These are phyloP conservation scores for Sesamia nonagrioides DNA, from an alignment of 1,140 invertebrate species.

Conservation along the genomic window DNA sequence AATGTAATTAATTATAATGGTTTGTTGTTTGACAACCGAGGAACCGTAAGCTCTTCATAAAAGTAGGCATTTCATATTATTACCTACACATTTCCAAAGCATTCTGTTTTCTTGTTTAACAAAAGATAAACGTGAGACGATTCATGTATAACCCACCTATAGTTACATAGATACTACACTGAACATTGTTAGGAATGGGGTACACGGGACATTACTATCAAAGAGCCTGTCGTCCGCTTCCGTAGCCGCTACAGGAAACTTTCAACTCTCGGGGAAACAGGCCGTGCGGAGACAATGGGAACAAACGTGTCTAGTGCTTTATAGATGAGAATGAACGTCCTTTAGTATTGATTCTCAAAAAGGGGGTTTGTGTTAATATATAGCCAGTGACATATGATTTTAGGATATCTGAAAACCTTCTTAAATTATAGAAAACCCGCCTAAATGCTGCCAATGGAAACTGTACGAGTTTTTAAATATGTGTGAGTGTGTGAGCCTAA, in stretches of 20 bases:
- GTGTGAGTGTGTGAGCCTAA: no score
- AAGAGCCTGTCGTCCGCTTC: conserved; percentile 18
- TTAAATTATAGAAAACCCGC: no score
- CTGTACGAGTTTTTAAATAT: no score
- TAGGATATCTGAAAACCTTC: no score
- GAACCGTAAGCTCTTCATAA: background rate
- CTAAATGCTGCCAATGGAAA: no score
- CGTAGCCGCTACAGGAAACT: conserved; percentile 1
- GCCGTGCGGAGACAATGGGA: background rate
- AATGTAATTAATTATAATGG: background rate
- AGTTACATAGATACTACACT: background rate
- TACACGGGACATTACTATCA: conserved; percentile 6
- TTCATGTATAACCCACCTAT: no score
- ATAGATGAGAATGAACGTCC: background rate
- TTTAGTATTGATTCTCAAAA: background rate
- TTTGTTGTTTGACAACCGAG: no score
- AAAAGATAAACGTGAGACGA: background rate
- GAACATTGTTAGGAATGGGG: background rate
- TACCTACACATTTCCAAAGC: no score
- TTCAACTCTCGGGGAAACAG: conserved; percentile 1
- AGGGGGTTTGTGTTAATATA: background rate
- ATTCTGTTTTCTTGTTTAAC: background rate
- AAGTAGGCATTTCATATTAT: no score
- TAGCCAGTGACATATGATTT: no score
- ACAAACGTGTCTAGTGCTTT: background rate